Conservation (phyloP, 2,113 vertebrate genomes). For the Indicator maculatus region DNA sequence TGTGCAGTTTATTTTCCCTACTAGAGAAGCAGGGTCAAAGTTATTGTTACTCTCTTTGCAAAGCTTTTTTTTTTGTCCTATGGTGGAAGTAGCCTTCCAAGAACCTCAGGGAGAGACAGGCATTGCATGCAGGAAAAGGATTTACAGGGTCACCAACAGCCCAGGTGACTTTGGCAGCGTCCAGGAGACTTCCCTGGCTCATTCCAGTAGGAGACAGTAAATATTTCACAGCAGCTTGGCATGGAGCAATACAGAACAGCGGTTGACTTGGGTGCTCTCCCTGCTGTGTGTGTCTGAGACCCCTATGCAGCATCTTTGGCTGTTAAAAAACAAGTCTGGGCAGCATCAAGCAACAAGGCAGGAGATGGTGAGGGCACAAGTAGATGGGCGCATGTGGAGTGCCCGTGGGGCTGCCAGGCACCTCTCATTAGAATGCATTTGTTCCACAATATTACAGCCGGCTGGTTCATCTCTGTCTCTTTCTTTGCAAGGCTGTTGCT, state of each 20-base stretch:
- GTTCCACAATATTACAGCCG: slow-evolving; percentile 85
- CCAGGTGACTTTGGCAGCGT: background rate
- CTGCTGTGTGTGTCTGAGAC: background rate
- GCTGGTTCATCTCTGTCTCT: slow-evolving; percentile 76
- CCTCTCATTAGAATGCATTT: slow-evolving; percentile 88
- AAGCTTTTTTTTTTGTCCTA: background rate
- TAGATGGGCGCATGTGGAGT: background rate
- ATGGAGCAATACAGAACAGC: background rate
- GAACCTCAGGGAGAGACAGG: background rate
- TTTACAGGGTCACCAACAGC: background rate
- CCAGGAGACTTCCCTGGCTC: background rate
- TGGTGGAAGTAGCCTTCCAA: background rate
- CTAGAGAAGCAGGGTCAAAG: background rate
- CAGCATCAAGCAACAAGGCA: background rate
- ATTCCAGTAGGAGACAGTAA: background rate
- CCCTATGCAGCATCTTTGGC: background rate
- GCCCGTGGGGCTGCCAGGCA: slow-evolving; percentile 79
- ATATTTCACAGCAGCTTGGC: background rate
- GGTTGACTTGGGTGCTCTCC: background rate
- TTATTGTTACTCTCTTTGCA: background rate
- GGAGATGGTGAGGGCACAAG: slow-evolving; percentile 20
- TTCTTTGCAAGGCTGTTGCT: slow-evolving; percentile 74
- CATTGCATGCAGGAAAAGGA: background rate
- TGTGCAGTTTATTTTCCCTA: background rate
- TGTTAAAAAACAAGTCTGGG: background rate